phyloP scores from a whole-genome alignment of 1,140 invertebrate species.

The Coptotermes formosanus region DNA sequence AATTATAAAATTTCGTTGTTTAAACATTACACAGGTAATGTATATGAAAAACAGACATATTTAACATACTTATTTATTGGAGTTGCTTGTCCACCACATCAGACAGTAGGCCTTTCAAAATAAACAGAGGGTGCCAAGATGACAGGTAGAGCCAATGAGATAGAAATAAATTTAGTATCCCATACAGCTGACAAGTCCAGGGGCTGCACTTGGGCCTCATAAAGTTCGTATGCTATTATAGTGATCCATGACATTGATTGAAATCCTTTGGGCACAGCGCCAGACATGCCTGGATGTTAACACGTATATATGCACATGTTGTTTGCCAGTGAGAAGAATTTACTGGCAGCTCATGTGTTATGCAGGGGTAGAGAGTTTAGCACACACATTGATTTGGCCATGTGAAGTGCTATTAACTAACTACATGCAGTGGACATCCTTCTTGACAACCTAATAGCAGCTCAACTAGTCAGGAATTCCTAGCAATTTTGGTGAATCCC shows the following conservation, averaged over 20 bases:
- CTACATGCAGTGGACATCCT: too few species aligned
- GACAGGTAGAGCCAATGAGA: neutral
- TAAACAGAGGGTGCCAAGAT: neutral
- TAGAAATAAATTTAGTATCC: neutral
- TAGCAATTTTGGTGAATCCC: too few species aligned
- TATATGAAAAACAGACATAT: neutral
- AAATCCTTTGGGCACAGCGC: neutral
- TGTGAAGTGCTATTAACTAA: neutral
- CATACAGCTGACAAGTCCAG: neutral
- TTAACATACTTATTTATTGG: neutral
- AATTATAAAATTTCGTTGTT: too few species aligned
- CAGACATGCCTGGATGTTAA: neutral
- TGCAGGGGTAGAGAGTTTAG: neutral
- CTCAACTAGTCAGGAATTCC: too few species aligned
- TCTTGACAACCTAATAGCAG: too few species aligned
- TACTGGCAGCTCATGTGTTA: neutral
- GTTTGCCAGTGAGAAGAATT: neutral
- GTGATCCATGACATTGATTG: neutral
- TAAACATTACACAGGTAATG: too few species aligned
- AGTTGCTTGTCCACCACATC: neutral
- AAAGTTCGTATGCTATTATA: neutral
- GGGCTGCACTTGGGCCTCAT: neutral
- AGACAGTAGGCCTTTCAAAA: neutral
- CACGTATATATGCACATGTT: neutral
- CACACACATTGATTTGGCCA: neutral